Percentiles rank a stretch among this genome's conserved stretches.
phyloP scores from a whole-genome alignment of 2,113 vertebrate species.

The Nothoprocta pentlandii region DNA sequence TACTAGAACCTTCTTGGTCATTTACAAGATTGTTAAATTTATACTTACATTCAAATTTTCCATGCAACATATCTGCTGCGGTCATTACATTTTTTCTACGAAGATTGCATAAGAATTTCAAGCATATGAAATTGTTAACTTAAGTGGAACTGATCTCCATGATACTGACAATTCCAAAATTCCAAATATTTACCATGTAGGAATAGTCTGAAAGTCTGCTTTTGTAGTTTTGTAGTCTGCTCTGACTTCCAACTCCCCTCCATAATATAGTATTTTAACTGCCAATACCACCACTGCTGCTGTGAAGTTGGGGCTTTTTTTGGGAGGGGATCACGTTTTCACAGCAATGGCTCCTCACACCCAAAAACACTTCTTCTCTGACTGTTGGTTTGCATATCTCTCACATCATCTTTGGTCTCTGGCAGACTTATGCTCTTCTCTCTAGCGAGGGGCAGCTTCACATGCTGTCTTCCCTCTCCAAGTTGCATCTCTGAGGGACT shows the following conservation, averaged over 20 bases:
- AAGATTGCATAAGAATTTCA: background rate
- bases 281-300: rapidly evolving
- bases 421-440: background rate
- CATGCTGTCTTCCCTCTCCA: background rate
- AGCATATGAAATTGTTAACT: background rate
- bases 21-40: background rate
- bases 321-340: too few species aligned
- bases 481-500: background rate
- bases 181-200: background rate
- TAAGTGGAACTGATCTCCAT: background rate
- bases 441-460: background rate
- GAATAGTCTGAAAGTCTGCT: background rate
- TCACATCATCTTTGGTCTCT: background rate
- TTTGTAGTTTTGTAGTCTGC: background rate
- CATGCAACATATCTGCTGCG: background rate
- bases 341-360: background rate
- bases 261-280: background rate
- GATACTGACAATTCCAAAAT: background rate
- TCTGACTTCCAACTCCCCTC: background rate
- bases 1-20: background rate
- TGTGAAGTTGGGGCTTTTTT: too few species aligned
- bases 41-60: background rate
- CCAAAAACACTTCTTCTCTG: background rate
- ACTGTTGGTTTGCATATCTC: rapidly evolving
- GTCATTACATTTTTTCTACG: background rate